phyloP scores from a whole-genome alignment of 2,797 vertebrate genomes.

The Potorous gilbertii region DNA sequence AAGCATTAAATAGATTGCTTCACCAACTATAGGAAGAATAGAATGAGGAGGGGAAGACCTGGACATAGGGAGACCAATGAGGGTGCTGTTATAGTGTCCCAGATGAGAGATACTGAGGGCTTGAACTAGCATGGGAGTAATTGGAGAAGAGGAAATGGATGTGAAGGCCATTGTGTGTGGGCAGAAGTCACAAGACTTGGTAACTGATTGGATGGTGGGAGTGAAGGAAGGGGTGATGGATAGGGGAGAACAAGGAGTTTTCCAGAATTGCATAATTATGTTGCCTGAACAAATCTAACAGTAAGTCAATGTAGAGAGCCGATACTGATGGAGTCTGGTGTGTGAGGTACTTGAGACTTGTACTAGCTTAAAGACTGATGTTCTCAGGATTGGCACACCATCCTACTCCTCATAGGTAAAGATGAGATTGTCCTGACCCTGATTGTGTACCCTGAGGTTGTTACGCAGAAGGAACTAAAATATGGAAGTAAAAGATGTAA shows the following conservation, averaged over 20 bases:
- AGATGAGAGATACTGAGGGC: neutral
- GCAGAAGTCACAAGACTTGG: neutral
- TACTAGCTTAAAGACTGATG: too few species aligned
- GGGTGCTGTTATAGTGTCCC: neutral
- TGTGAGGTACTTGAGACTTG: too few species aligned
- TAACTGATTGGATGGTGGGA: neutral
- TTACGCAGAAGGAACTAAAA: too few species aligned
- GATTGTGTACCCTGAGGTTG: too few species aligned
- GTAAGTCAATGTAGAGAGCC: neutral
- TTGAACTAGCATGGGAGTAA: neutral
- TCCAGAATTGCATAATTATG: neutral
- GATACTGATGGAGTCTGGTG: too few species aligned
- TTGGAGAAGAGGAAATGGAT: neutral
- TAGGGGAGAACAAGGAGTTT: constrained; percentile 17
- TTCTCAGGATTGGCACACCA: too few species aligned
- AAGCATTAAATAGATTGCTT: neutral
- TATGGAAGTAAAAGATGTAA: too few species aligned
- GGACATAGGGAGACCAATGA: neutral
- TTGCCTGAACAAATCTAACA: neutral
- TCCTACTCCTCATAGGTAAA: too few species aligned
- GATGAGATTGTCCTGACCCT: too few species aligned
- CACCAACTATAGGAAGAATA: neutral
- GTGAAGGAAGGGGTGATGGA: neutral
- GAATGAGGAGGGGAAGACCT: neutral
- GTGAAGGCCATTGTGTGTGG: neutral